Conservation (phyloP, 2,888 invertebrate genomes). For the Artemia sinica region DNA sequence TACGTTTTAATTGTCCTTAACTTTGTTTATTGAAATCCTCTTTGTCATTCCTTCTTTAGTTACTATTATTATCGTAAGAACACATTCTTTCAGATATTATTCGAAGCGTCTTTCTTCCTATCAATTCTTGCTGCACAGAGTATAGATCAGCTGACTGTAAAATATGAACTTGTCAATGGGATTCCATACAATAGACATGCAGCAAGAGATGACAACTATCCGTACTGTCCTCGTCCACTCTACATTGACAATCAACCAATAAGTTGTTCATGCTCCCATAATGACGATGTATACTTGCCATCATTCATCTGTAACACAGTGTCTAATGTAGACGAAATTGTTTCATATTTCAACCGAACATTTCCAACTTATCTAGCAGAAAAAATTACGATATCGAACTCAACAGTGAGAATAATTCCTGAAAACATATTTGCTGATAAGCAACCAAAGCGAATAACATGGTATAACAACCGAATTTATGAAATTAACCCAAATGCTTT, state of each 20-base stretch:
- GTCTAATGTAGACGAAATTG: background rate
- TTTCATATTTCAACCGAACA: background rate
- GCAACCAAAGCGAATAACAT: background rate
- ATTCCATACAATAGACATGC: background rate
- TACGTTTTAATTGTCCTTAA: too few relatives aligned
- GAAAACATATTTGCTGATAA: conserved; percentile 3
- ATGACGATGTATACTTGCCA: background rate
- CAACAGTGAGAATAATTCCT: background rate
- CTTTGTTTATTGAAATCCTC: too few relatives aligned
- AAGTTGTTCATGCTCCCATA: background rate
- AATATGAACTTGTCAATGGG: background rate
- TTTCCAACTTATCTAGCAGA: background rate
- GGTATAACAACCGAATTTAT: background rate
- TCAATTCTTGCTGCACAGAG: background rate
- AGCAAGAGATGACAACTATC: background rate
- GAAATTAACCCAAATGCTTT: background rate
- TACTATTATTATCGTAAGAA: too few relatives aligned
- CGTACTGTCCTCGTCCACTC: background rate
- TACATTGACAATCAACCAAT: background rate
- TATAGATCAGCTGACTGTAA: background rate
- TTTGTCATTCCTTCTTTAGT: too few relatives aligned
- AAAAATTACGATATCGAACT: background rate
- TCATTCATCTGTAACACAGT: background rate
- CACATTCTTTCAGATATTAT: too few relatives aligned
- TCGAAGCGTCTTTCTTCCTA: background rate